These are phyloP conservation scores for Paraplagusia blochii DNA, from an alignment of 2,113 vertebrate genomes.

Conservation along the genomic window DNA sequence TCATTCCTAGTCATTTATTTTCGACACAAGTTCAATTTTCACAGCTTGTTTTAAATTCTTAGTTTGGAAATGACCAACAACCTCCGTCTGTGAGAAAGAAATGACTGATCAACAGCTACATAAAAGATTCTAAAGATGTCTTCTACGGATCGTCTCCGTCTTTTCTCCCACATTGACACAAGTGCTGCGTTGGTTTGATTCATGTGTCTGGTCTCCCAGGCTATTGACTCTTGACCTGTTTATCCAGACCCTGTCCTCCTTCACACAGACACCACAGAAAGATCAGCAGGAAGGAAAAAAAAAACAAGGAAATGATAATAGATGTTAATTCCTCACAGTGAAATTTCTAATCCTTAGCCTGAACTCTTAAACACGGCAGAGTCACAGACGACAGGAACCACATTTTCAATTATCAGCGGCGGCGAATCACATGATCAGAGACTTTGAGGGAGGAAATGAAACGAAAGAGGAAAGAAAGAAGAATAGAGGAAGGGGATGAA, in stretches of 20 bases:
- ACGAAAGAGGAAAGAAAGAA: conserved; percentile 22
- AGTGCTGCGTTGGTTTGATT: conserved; percentile 16
- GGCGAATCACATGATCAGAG: conserved; percentile 27
- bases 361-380: neutral
- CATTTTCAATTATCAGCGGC: conserved; percentile 21
- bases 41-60: neutral
- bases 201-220: conserved; percentile 39
- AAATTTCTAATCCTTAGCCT: neutral
- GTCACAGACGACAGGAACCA: neutral
- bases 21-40: no score
- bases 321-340: neutral
- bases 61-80: neutral
- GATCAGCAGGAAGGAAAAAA: neutral
- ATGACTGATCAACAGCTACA: conserved; percentile 12
- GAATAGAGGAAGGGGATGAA: conserved; percentile 16
- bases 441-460: neutral
- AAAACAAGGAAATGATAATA: conserved; percentile 21
- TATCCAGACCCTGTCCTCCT: conserved; percentile 8
- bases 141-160: neutral
- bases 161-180: conserved; percentile 5
- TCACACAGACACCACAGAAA: neutral
- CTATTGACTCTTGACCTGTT: conserved; percentile 24
- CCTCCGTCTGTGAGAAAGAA: neutral
- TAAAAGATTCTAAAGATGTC: conserved; percentile 27
- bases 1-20: no score